Base-by-base conservation (phyloP, 2,888 invertebrate genomes). In the Metopia argyrocephala region DNA sequence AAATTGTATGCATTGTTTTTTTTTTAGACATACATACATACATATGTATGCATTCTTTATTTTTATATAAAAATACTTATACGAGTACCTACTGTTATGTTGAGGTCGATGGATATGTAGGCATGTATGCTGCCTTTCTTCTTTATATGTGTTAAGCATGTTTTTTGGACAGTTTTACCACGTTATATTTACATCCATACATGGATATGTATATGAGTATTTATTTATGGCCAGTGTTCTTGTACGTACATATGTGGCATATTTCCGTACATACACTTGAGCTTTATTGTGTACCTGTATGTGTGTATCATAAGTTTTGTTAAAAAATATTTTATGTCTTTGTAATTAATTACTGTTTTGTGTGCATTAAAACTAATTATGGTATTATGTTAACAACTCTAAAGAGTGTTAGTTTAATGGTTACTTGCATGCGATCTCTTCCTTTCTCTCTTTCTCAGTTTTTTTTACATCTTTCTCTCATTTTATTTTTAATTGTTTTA, bases 311-410 rank as follows among this genome's bases (percentile, higher is more conserved):
- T 65, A 56, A 66, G 28, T 31, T 62, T 71, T 76, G 52, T 9
- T 20, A 3, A 71, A 38, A 80, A 71, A 73, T 76, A 76, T 71
- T 74, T 81, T 46, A 75, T 74, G 70, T 62, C 78, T 70, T 74
- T 78, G 70, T 74, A 78, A 81, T 81, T 81, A 78, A 81, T 81
- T 81, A 81, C 74, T 78, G 81, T 81, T 81, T 81, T 81, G 81
- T 81, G 81, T 74, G 81, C 78, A 74, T 78, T 81, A 70, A 81
- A 81, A 78, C 70, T 78, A 81, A 78, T 81, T 81, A 81, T 70
- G 78, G 81, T 81, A 75, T 81, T 81, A 81, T 78, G 70, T 78
- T 81, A 81, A 78, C 74, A 78, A 66, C 70, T 70, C 78, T 66
- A 62, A 78, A 81, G 81, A 66, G 81, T 75, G 78, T 70, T 81